Base-by-base conservation (phyloP, 2,888 invertebrate genomes). In the Plagodis pulveraria region DNA sequence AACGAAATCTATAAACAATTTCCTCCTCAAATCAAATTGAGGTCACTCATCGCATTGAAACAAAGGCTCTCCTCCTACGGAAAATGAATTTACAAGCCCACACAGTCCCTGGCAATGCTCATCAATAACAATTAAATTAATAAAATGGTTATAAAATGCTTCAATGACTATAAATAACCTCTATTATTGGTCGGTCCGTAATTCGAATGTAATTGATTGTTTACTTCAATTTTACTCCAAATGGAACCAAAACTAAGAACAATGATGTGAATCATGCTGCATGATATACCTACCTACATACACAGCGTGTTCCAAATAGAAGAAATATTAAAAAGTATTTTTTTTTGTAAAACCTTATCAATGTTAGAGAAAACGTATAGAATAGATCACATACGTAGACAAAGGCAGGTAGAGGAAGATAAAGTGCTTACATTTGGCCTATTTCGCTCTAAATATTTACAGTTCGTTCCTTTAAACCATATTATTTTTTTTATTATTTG, bases 91-190 rank as follows among this genome's bases (percentile, higher is more conserved):
- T 76, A 78, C 73, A 81, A 68, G 70, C 86, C 86, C 85, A 86
- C 86, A 77, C 85, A 70, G 71, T 77, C 73, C 74, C 70, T 78
- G 77, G 73, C 77, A 79, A 78, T 77, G 73, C 81, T 84, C 86
- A 86, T 88, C 84, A 80, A 84, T 85, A 84, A 81, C 89, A 89
- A 89, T 89, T 88, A 88, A 86, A 89, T 88, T 85, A 88, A 83
- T 86, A 86, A 89, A 87, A 85, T 82, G 87, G 84, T 88, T 88
- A 89, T 90, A 90, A 89, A 87, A 87, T 85, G 83, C 80, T 78
- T 77, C 80, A 84, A 80, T 77, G 83, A 84, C 86, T 84, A 89
- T 89, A 89, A 88, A 91, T 88, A 83, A 87, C 86, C 84, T 79
- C 87, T 87, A 86, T 89, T 87, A 86, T 78, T 78, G 83, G 81